A percentile compares a stretch with the other conserved stretches of the same genome.
Conservation (phyloP, 2,113 vertebrate species). For the Crotalus viridis region DNA sequence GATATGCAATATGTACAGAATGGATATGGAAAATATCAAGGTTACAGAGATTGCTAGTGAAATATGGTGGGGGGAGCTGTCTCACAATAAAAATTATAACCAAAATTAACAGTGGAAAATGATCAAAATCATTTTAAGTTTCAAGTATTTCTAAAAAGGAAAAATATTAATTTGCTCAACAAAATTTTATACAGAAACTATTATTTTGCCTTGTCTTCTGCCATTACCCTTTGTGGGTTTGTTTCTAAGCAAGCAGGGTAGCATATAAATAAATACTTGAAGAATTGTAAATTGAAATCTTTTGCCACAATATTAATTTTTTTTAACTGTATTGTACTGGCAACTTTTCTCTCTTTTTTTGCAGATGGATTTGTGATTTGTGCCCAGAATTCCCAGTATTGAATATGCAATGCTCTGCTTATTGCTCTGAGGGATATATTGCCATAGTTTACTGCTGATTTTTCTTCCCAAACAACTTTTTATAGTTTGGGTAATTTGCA, state of each 20-base stretch:
- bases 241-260: neutral
- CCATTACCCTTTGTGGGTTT: neutral
- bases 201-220: neutral
- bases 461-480: neutral
- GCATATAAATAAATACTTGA: slow-evolving; percentile 23
- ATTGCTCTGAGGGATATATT: neutral
- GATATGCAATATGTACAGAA: neutral
- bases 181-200: neutral
- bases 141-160: neutral
- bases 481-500: neutral
- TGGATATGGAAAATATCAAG: neutral
- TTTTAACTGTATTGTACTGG: neutral
- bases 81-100: neutral
- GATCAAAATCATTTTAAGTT: neutral
- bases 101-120: neutral
- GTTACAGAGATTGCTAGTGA: neutral
- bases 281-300: neutral
- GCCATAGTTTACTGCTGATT: neutral
- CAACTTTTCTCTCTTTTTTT: neutral
- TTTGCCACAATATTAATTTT: neutral
- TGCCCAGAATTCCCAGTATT: neutral
- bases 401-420: slow-evolving; percentile 5
- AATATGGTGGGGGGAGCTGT: neutral
- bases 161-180: neutral
- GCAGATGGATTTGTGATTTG: neutral